Conservation (phyloP, 2,797 vertebrate species). For the Bradypodion ventrale region DNA sequence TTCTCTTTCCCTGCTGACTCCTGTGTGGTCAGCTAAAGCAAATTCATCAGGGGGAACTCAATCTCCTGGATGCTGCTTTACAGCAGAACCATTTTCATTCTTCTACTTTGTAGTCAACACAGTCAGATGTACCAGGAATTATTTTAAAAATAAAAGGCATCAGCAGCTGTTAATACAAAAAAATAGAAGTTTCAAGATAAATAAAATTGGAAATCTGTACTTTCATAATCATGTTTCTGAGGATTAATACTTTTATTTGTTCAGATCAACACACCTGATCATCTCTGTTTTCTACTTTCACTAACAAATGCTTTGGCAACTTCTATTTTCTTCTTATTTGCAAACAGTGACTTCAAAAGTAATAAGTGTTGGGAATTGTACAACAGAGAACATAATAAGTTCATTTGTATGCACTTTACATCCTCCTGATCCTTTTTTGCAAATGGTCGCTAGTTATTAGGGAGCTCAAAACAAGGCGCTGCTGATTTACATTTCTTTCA, state of each 20-base stretch:
- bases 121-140: background rate
- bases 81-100: too few species aligned
- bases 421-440: conserved; percentile 63
- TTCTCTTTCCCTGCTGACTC: too few species aligned
- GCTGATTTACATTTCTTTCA: conserved; percentile 61
- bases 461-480: conserved; percentile 50
- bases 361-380: conserved; percentile 64
- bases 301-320: conserved; percentile 1
- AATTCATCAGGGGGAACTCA: too few species aligned
- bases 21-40: too few species aligned
- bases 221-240: background rate
- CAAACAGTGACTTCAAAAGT: conserved; percentile 60
- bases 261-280: background rate
- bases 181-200: background rate
- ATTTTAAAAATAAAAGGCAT: background rate
- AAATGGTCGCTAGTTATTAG: conserved; percentile 55
- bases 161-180: background rate
- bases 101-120: too few species aligned
- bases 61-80: too few species aligned
- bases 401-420: conserved; percentile 62
- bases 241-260: background rate
- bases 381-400: conserved; percentile 47
- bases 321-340: conserved; percentile 27
- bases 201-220: background rate
- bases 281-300: background rate